These are phyloP conservation scores for Trichopoda pennipes DNA, from an alignment of 2,888 invertebrate species.

Conservation along the genomic window DNA sequence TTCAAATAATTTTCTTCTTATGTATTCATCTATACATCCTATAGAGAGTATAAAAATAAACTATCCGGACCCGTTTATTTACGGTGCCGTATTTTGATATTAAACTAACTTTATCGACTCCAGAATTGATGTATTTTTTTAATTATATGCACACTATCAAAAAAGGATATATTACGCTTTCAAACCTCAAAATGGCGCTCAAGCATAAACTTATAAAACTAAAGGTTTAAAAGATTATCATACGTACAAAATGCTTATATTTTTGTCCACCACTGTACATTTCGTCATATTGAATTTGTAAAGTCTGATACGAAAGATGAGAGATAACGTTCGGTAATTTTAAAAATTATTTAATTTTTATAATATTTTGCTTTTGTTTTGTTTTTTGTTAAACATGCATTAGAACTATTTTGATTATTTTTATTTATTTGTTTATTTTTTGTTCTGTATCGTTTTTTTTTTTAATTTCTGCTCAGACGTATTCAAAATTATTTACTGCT, in stretches of 20 bases:
- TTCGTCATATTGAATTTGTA: slow-evolving; percentile 29
- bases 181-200: no score
- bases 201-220: no score
- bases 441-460: neutral
- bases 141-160: no score
- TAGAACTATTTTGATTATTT: slow-evolving; percentile 51
- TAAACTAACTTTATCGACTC: no score
- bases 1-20: no score
- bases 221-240: no score
- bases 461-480: slow-evolving; percentile 19
- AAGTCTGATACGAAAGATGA: slow-evolving; percentile 57
- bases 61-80: no score
- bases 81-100: no score
- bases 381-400: slow-evolving; percentile 50
- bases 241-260: neutral
- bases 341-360: slow-evolving; percentile 52
- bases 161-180: no score
- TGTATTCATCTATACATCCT: no score
- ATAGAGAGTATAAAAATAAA: no score
- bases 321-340: slow-evolving; percentile 52
- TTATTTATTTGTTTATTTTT: slow-evolving; percentile 51
- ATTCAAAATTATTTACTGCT: slow-evolving; percentile 24
- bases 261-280: slow-evolving; percentile 34
- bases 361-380: slow-evolving; percentile 20
- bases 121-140: no score